phyloP scores from a whole-genome alignment of 2,797 vertebrate genomes.

The Onychomys torridus region DNA sequence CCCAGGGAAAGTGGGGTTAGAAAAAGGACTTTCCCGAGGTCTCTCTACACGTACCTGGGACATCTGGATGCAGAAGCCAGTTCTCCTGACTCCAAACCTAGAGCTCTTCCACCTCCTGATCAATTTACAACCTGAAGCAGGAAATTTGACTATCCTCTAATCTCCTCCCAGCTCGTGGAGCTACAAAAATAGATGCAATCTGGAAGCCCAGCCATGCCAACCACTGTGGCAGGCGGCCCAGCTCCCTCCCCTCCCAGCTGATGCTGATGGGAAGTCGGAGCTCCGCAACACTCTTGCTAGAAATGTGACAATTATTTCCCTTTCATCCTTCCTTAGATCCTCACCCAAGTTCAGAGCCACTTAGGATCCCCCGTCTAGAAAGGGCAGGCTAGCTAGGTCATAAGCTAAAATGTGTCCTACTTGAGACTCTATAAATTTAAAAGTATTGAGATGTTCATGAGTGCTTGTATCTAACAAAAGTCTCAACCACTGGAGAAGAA shows the following conservation, averaged over 20 bases:
- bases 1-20: neutral
- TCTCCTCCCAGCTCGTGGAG: constrained; percentile 88
- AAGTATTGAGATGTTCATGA: neutral
- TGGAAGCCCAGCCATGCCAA: constrained; percentile 88
- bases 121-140: constrained; percentile 87
- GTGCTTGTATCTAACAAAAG: constrained; percentile 40
- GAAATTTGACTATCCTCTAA: constrained; percentile 88
- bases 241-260: constrained; percentile 82
- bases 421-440: neutral
- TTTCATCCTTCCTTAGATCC: constrained; percentile 68
- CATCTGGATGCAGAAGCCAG: neutral
- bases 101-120: constrained; percentile 82
- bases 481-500: constrained; percentile 55
- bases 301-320: constrained; percentile 81
- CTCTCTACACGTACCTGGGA: constrained; percentile 32
- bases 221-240: constrained; percentile 89
- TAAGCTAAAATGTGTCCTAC: neutral
- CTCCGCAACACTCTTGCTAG: constrained; percentile 76
- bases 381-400: neutral
- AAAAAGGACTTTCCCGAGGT: neutral
- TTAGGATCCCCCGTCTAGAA: neutral
- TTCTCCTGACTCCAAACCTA: constrained; percentile 63
- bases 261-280: constrained; percentile 81
- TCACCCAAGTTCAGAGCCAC: constrained; percentile 56
- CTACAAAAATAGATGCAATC: constrained; percentile 90